Conservation (phyloP, 1,140 invertebrate genomes). For the Trachymyrmex septentrionalis region DNA sequence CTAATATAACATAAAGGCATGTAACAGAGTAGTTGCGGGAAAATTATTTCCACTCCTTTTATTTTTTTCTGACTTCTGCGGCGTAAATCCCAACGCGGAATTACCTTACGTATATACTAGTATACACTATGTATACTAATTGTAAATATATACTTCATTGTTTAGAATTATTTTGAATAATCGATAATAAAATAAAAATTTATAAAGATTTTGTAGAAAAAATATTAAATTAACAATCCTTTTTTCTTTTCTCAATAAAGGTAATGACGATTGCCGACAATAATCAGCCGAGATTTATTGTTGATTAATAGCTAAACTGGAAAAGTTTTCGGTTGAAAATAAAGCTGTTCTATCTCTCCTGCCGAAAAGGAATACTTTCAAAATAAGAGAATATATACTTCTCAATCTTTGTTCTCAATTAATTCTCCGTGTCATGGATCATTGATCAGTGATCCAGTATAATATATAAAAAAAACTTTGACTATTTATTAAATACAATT, state of each 20-base stretch:
- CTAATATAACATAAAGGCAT: too few relatives aligned
- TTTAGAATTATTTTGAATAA: constrained; percentile 5
- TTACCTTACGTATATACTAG: not conserved
- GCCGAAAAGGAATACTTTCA: constrained; percentile 28
- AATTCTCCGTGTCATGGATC: too few relatives aligned
- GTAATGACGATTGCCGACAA: not conserved
- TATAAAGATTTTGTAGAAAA: too few relatives aligned
- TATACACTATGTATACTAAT: not conserved
- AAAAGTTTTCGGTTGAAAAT: constrained; percentile 39
- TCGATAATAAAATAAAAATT: not conserved
- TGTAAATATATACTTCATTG: too few relatives aligned
- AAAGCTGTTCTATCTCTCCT: not conserved
- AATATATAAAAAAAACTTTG: not conserved
- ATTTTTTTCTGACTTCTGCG: too few relatives aligned
- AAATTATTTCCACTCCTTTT: too few relatives aligned
- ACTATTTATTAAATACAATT: not conserved
- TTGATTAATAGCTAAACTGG: constrained; percentile 35
- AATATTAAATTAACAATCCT: not conserved
- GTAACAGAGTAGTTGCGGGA: too few relatives aligned
- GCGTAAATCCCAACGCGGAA: too few relatives aligned
- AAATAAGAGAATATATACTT: constrained; percentile 13
- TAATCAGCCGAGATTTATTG: constrained; percentile 46
- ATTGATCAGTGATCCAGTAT: too few relatives aligned
- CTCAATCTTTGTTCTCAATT: not conserved
- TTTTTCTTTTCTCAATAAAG: constrained; percentile 20